Percentiles rank a stretch among this genome's conserved stretches.
These are phyloP conservation scores for Lochmaea capreae DNA, from an alignment of 2,888 invertebrate species.

Conservation along the genomic window DNA sequence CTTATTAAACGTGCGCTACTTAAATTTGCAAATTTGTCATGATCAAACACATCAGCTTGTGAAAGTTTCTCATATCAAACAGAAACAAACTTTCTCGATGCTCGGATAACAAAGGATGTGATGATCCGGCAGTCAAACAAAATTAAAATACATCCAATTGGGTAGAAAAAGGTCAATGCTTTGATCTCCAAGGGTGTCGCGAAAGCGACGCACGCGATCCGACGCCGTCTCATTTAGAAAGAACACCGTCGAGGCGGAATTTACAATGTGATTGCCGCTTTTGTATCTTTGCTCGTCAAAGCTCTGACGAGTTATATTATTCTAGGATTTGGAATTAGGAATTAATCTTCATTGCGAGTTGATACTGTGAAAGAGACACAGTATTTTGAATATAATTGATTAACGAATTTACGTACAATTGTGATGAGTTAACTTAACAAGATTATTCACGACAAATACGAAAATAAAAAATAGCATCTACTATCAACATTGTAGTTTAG, in stretches of 20 bases:
- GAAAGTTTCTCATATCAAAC: constrained; percentile 32
- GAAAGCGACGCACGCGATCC: constrained; percentile 56
- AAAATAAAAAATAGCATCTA: no score
- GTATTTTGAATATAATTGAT: not conserved
- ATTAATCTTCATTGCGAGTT: constrained; percentile 60
- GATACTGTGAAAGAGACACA: not conserved
- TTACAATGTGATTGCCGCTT: constrained; percentile 65
- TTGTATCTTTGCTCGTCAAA: constrained; percentile 60
- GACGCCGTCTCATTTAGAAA: constrained; percentile 59
- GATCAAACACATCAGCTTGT: not conserved
- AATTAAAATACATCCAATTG: constrained; percentile 49
- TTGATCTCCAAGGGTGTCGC: constrained; percentile 52
- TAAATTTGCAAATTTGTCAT: not conserved
- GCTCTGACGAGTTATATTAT: constrained; percentile 59
- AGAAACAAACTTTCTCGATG: constrained; percentile 23
- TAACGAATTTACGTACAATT: not conserved
- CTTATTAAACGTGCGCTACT: not conserved
- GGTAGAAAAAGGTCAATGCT: constrained; percentile 44
- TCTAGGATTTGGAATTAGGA: constrained; percentile 62
- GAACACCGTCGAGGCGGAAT: constrained; percentile 65
- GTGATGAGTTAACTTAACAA: not conserved
- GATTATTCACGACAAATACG: no score
- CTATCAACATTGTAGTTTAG: no score
- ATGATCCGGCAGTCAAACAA: constrained; percentile 48
- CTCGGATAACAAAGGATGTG: constrained; percentile 41